Conservation (phyloP, 2,797 vertebrate species). For the Spatula clypeata region DNA sequence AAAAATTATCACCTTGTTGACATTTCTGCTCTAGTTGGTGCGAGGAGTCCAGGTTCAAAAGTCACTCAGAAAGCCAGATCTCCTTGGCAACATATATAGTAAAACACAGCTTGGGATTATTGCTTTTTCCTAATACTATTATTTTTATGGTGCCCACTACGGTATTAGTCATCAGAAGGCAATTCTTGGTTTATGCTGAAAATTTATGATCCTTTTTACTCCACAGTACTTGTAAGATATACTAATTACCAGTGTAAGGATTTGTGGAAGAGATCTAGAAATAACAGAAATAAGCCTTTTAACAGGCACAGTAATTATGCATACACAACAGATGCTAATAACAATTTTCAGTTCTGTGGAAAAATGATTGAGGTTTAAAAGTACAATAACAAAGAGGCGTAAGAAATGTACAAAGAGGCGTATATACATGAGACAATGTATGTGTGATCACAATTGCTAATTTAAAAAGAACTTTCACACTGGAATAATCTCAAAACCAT, state of each 20-base stretch:
- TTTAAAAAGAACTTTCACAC: conserved; percentile 54
- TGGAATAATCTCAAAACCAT: conserved; percentile 34
- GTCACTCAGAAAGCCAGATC: not conserved
- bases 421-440: conserved; percentile 15
- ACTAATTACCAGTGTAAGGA: conserved; percentile 46
- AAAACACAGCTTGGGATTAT: not conserved
- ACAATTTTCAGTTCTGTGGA: conserved; percentile 50
- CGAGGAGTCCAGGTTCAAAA: not conserved
- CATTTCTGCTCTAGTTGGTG: not conserved
- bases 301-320: conserved; percentile 57
- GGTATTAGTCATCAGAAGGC: conserved; percentile 3
- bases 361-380: conserved; percentile 68
- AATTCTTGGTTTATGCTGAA: not conserved
- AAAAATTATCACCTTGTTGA: not conserved
- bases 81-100: conserved; percentile 36
- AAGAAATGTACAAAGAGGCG: conserved; percentile 13
- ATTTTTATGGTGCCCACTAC: not conserved
- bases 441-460: conserved; percentile 63
- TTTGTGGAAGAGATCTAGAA: conserved; percentile 46
- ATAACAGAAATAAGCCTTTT: conserved; percentile 63
- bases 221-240: not conserved
- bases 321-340: conserved; percentile 73
- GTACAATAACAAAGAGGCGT: conserved; percentile 18
- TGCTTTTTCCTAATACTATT: not conserved
- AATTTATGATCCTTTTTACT: conserved; percentile 17